Conservation (phyloP, 2,797 vertebrate species). For the Corythornis leucogaster region DNA sequence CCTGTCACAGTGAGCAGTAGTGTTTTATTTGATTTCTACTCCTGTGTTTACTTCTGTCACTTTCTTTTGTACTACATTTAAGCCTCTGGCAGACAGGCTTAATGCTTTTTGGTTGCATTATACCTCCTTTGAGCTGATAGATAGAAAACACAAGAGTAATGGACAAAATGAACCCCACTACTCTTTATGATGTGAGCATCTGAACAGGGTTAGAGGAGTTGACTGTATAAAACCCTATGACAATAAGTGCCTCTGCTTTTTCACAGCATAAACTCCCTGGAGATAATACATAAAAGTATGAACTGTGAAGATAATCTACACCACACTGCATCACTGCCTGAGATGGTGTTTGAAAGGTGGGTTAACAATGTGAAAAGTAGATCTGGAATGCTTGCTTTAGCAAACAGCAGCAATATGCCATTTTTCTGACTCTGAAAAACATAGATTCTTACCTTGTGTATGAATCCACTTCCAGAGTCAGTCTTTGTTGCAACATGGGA, state of each 20-base stretch:
- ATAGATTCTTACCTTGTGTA: not conserved
- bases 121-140: not conserved
- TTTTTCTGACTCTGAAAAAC: not conserved
- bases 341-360: not conserved
- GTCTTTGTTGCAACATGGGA: no score
- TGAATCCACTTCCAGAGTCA: not conserved
- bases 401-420: not conserved
- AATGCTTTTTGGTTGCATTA: not conserved
- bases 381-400: not conserved
- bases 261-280: not conserved
- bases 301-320: not conserved
- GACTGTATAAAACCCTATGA: not conserved
- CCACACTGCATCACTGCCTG: fast-evolving
- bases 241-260: not conserved
- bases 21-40: not conserved
- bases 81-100: not conserved
- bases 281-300: not conserved
- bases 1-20: not conserved
- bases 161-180: not conserved
- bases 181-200: not conserved
- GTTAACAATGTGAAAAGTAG: not conserved
- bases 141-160: not conserved
- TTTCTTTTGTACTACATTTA: not conserved
- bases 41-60: not conserved
- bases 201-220: not conserved